Conservation (phyloP, 2,888 invertebrate genomes). For the Ariolimax columbianus region DNA sequence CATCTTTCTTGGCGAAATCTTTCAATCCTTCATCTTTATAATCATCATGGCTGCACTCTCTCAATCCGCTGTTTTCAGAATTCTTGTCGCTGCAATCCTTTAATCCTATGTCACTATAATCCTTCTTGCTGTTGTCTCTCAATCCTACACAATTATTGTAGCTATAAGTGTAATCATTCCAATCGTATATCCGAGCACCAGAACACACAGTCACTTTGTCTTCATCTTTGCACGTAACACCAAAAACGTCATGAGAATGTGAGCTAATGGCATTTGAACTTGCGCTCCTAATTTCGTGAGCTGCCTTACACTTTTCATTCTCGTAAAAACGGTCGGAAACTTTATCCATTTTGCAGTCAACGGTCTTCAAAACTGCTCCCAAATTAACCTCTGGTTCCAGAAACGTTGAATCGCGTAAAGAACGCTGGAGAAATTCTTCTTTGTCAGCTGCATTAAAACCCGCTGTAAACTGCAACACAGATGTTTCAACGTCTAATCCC, state of each 20-base stretch:
- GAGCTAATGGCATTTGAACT: not conserved
- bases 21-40: not conserved
- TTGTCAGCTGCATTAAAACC: not conserved
- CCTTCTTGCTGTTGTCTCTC: too few relatives aligned
- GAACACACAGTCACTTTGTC: not conserved
- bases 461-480: not conserved
- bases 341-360: not conserved
- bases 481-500: not conserved
- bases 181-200: not conserved
- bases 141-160: too few relatives aligned
- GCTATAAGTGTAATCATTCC: not conserved
- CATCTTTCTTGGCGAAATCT: not conserved
- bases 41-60: not conserved
- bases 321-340: not conserved
- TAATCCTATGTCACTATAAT: too few relatives aligned
- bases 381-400: not conserved
- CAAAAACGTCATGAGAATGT: not conserved
- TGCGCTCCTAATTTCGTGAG: not conserved
- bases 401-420: not conserved
- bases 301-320: not conserved
- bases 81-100: too few relatives aligned
- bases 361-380: not conserved
- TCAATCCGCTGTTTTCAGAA: too few relatives aligned
- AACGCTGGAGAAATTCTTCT: not conserved
- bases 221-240: not conserved